These are phyloP conservation scores for Onthophagus sagittarius DNA, from an alignment of 2,888 invertebrate species.

Conservation along the genomic window DNA sequence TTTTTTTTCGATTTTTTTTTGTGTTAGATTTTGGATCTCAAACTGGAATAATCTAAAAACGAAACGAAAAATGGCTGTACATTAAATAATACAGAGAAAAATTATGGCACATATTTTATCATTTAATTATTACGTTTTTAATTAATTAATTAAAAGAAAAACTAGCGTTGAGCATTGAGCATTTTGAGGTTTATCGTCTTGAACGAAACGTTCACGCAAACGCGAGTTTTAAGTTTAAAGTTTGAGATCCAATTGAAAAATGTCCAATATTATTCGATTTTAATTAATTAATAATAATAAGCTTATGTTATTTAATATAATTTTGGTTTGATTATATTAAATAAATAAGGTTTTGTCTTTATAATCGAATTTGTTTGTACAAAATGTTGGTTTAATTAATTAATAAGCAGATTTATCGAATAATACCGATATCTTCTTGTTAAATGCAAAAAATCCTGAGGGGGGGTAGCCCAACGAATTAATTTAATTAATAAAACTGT, in stretches of 20 bases:
- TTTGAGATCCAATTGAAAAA: background rate
- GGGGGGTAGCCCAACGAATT: constrained; percentile 44
- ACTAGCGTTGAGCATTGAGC: constrained; percentile 7
- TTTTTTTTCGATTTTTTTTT: background rate
- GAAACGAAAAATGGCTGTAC: background rate
- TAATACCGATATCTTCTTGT: constrained; percentile 27
- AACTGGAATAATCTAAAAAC: background rate
- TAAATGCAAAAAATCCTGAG: constrained; percentile 44
- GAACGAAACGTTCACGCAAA: too few species aligned
- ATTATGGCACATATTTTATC: constrained; percentile 18
- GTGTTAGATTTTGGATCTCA: background rate
- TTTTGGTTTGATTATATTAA: background rate
- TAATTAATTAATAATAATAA: background rate
- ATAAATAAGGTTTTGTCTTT: background rate
- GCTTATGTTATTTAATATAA: background rate
- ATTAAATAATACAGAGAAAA: constrained; percentile 7
- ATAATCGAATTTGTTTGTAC: background rate
- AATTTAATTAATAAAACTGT: constrained; percentile 32
- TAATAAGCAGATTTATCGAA: constrained; percentile 22
- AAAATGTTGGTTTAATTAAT: too few species aligned
- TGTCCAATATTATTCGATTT: constrained; percentile 19
- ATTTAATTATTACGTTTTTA: background rate
- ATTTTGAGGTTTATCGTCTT: background rate
- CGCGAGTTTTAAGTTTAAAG: too few species aligned
- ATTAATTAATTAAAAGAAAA: constrained; percentile 3